Evolutionary conservation across 2,888 invertebrate genomes (phyloP), one percentile per base, ranked within the genome.

Genomic region (Atethmia centrago): DNA sequence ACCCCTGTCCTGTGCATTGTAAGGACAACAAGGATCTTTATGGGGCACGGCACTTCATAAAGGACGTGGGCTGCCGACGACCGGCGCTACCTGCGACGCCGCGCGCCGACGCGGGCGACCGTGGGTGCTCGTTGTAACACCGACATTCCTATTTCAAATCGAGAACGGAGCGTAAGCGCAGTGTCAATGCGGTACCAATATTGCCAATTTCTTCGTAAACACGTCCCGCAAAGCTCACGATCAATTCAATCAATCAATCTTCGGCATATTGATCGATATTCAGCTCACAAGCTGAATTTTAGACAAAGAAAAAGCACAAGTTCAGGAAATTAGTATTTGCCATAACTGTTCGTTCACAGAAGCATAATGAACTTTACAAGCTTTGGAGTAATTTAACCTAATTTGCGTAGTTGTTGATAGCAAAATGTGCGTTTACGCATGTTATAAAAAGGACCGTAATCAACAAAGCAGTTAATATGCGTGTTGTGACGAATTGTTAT

Each of bases 381-480:
- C 28, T 28, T 47, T 28, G 1, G 4, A 55, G 45, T 61, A 40
- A 62, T 31, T 31, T 53, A 16, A 7, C 36, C 21, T 25, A 47
- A 31, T 56, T 51, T 49, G n/a, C 31, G 16, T 25, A 47, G 28
- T 76, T 47, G 45, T 51, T 66, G 21, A 51, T 28, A 51, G 25
- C 36, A 49, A 65, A 74, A 51, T 45, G n/a, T 28, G 21, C 36
- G 19, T 36, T 64, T 58, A 58, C 56, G 21, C 4, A 45, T 75
- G 42, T 16, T 25, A 45, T 19, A 1, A 19, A 66, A 47, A 16
- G 2, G 12, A 61, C n/a, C 21, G 19, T 53, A 40, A 40, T 61
- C 21, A 53, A 53, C 31, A 47, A 55, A 45, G n/a, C 45, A 53
- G 28, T 59, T 45, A 28, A 59, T 59, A 51, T 45, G n/a, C 36